Evolutionary conservation across 2,797 vertebrate species (phyloP), one percentile per base, ranked within the genome.

Genomic region (Lagorchestes hirsutus): DNA sequence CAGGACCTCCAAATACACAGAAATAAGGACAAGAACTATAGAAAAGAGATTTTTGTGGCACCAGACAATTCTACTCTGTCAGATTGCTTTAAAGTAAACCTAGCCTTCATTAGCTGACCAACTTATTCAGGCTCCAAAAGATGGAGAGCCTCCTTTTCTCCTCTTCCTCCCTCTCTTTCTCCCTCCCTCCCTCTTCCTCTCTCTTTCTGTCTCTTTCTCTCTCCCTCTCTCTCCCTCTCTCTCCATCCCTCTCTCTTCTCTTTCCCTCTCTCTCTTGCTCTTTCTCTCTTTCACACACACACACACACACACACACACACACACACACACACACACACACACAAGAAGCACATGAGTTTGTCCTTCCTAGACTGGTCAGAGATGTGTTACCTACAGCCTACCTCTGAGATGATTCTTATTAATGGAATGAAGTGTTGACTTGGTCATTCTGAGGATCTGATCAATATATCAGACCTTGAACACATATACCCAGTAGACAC

Each of bases 21-120:
- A 93, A 90, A 92, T 58, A 58, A 91, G 93, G 50, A 67, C 55
- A 94, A 18, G 14, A 94, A 58, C 55, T 10, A 31, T 27, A 93
- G 54, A 62, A 96, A 93, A 54, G 14, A 59, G 1, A 34, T 92
- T 29, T 55, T 82, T 46, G 31, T 93, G n/a, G 18, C 29, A 55
- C 29, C 14, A 55, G 40, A 24, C 18, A 90, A n/a, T 54, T 55
- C 50, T 40, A 24, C 74, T 90, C 28, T 67, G 9, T 31, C 54
- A 94, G 52, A 54, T 54, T 59, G 91, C n/a, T 34, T 92, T 74
- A 22, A 74, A 74, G 40, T 24, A 8, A 82, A 46, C 40, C 22
- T 82, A 82, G 22, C 40, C 74, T 46, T 82, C 8, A 82, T 46
- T 46, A 74, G 5, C 5, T 6, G 67, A 74, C n/a, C 6, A 82